Evolutionary conservation across 2,797 vertebrate genomes (phyloP), one percentile per base, ranked within the genome.

Genomic region (Falco cherrug): DNA sequence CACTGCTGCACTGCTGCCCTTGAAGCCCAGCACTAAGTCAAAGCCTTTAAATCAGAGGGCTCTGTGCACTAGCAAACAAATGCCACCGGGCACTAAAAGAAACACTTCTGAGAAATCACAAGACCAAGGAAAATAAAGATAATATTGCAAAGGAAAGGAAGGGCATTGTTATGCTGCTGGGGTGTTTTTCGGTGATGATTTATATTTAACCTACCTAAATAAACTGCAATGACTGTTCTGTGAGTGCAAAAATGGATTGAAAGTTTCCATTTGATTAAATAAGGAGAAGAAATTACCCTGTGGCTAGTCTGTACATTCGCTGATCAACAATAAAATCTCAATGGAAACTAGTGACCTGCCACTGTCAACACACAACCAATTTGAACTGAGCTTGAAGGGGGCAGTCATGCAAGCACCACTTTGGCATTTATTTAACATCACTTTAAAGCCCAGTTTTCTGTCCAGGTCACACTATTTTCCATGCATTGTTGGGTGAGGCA

Each of bases 241-340:
- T 68, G 79, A 94, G 81, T 65, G 79, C 37, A 91, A 56, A 94
- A 97, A 96, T 94, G 82, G 93, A 97, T 97, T 97, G 90, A 61
- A 96, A 86, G 83, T 97, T 97, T 97, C 95, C 97, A 96, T 95
- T 81, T 93, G 92, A 97, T 97, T 96, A 95, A 97, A 94, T 90
- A 95, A 95, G 90, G 94, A 96, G 91, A 90, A 97, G 92, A 91
- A 91, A 96, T 91, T 91, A 48, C 93, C 95, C 94, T 57, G 78
- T 84, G 95, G 93, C 93, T 95, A 95, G 82, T 94, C 82, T 92
- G 95, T 31, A 97, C 88, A 67, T 83, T 96, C 65, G 22, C 60
- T 78, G 79, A 96, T 94, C 92, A 96, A 91, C 95, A 93, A 71
- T 16, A 45, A 94, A 95, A 96, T 88, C 82, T 97, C 96, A 43